These are phyloP conservation scores for Trissonchulus sp. DNA, from an alignment of 2,888 invertebrate genomes.

Conservation along the genomic window DNA sequence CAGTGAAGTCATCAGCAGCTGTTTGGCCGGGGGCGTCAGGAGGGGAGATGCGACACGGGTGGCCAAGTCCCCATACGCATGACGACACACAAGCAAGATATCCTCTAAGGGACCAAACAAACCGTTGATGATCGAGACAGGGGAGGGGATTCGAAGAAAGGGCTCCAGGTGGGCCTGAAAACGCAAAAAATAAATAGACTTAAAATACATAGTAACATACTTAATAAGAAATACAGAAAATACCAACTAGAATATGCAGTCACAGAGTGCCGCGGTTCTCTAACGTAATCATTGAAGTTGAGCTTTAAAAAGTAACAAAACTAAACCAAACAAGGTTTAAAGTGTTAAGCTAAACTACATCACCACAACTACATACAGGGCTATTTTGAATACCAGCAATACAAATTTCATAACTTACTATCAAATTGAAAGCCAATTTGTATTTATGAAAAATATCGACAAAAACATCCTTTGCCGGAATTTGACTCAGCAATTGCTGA, in stretches of 20 bases:
- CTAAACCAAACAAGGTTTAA: no score
- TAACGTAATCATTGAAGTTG: no score
- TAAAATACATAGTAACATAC: no score
- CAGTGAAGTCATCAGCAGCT: neutral
- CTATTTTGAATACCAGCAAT: no score
- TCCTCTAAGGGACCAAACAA: neutral
- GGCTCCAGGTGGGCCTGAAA: neutral
- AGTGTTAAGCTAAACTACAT: no score
- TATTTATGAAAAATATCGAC: slow-evolving; percentile 97
- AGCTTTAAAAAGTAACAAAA: no score
- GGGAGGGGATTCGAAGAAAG: neutral
- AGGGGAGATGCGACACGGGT: neutral
- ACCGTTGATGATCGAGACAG: neutral
- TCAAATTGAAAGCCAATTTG: slow-evolving; percentile 90
- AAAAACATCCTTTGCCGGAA: slow-evolving; percentile 91
- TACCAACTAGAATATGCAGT: no score
- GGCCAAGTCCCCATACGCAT: neutral
- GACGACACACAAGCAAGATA: neutral
- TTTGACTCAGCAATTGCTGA: slow-evolving; percentile 58
- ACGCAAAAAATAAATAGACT: no score
- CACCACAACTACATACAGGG: no score
- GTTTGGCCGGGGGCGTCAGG: neutral
- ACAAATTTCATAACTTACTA: slow-evolving; percentile 60
- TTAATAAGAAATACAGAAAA: no score
- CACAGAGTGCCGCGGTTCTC: no score